Evolutionary conservation across 2,888 invertebrate genomes (phyloP).

Genomic region (Parasteatoda lunata): DNA sequence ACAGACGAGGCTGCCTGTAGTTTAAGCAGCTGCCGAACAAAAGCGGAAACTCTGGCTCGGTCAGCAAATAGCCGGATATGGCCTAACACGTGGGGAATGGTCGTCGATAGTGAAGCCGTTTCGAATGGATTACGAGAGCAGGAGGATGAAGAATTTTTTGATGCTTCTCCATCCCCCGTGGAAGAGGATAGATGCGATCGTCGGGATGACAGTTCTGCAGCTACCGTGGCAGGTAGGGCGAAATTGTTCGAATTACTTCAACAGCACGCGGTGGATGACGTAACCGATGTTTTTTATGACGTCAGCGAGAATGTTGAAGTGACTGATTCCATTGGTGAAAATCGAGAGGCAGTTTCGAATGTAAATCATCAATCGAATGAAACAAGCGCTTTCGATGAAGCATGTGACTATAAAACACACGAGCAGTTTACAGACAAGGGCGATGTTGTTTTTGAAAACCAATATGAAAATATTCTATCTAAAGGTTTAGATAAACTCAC

Average conservation of each 20-base stretch:
- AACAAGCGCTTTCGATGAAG: not conserved
- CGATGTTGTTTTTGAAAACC: no score
- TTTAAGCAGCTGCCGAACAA: constrained; percentile 82
- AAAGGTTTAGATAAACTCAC: no score
- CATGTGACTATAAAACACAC: no score
- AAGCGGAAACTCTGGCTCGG: constrained; percentile 87
- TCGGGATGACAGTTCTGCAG: constrained; percentile 18
- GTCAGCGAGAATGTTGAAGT: constrained; percentile 47
- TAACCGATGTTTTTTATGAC: constrained; percentile 61
- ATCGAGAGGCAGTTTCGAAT: not conserved
- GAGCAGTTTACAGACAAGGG: no score
- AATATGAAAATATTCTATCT: no score
- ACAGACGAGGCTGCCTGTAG: constrained; percentile 1
- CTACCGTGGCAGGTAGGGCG: constrained; percentile 39
- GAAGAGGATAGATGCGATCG: constrained; percentile 22
- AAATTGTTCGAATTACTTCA: constrained; percentile 45
- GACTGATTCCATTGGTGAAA: not conserved
- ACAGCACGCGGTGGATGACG: constrained; percentile 54
- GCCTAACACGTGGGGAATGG: constrained; percentile 73
- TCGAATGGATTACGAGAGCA: constrained; percentile 9
- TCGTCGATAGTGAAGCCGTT: not conserved
- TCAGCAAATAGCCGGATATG: constrained; percentile 84
- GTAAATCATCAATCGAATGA: not conserved
- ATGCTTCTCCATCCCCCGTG: constrained; percentile 39
- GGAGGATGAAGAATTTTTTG: constrained; percentile 60